Conservation (phyloP, 2,797 vertebrate genomes). For the Geotrypetes seraphini region DNA sequence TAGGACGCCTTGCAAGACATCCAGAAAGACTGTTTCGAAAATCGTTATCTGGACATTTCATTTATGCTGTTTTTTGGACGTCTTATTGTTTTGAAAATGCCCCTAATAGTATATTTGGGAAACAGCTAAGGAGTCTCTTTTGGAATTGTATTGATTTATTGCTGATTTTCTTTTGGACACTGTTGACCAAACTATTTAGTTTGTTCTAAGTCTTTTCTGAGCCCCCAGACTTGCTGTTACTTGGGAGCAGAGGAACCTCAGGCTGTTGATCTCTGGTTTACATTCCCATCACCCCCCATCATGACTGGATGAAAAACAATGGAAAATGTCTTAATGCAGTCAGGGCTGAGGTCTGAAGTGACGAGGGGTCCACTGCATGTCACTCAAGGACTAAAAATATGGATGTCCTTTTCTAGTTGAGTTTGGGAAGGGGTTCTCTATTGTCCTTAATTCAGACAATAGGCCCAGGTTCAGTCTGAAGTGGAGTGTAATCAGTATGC, state of each 20-base stretch:
- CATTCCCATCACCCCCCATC: neutral
- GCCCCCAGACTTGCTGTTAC: neutral
- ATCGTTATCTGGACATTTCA: too few species aligned
- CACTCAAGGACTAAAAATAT: slow-evolving; percentile 1
- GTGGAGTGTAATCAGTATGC: slow-evolving; percentile 41
- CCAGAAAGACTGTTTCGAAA: too few species aligned
- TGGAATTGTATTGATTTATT: too few species aligned
- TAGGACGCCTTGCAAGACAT: too few species aligned
- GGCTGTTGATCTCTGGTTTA: slow-evolving; percentile 1
- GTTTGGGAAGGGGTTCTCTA: slow-evolving; percentile 12
- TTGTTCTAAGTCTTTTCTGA: too few species aligned
- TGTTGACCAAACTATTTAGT: too few species aligned
- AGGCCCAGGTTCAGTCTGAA: slow-evolving; percentile 38
- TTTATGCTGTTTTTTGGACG: too few species aligned
- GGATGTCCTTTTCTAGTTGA: slow-evolving; percentile 18
- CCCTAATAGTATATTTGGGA: too few species aligned
- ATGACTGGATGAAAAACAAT: neutral
- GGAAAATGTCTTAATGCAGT: neutral
- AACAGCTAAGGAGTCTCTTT: too few species aligned
- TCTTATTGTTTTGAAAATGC: too few species aligned
- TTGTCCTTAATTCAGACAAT: slow-evolving; percentile 23
- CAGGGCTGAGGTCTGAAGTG: neutral
- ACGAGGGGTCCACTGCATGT: slow-evolving; percentile 1
- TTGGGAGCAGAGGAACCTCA: slow-evolving; percentile 1
- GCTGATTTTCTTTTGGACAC: too few species aligned